Base-by-base conservation (phyloP, 2,113 vertebrate genomes). In the Panthera tigris region DNA sequence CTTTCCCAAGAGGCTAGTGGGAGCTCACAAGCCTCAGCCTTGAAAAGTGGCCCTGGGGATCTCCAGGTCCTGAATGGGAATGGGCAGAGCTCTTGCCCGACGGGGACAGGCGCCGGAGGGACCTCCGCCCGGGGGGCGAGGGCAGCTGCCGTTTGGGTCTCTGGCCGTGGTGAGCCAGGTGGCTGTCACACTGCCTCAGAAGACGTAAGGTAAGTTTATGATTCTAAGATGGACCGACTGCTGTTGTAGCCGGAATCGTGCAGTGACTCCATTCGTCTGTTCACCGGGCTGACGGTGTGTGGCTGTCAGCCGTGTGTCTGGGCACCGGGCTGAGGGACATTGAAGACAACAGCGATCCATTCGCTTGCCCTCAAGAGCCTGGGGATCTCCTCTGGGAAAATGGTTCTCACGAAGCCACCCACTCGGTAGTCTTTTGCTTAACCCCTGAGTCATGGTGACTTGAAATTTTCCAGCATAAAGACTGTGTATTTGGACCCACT, bases 161-260 rank as follows among this genome's bases (percentile, higher is more conserved):
- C 0, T 23, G 27, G 33, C 12, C 1, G 5, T 3, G 16, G 9
- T 2, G 3, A 39, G 23, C 13, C 0, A 48, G 57, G 36, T 36
- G 19, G 1, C 1, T 3, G 11, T 61, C 12, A 8, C 8, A 1
- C n/a, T 9, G 57, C 79, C 16, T 16, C 12, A 1, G n/a, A 50
- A 83, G 45, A 74, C 11, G 1, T 1, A 33, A 76, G 63, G 57
- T 39, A 52, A 45, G 55, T 16, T 19, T 71, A 8, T 8, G 19
- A 36, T 27, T 81, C 57, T 48, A 27, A 83, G 68, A 7, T 4
- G 39, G 12, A 1, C 25, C 61, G 10, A 25, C 39, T 21, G 21
- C 55, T 5, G 4, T 41, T 78, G 39, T 16, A 71, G 14, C 63
- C 73, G 6, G 0, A 39, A 15, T 7, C 78, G 66, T 68, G 41